Conservation (phyloP, 2,113 vertebrate genomes). For the Vulpes ferrilata region DNA sequence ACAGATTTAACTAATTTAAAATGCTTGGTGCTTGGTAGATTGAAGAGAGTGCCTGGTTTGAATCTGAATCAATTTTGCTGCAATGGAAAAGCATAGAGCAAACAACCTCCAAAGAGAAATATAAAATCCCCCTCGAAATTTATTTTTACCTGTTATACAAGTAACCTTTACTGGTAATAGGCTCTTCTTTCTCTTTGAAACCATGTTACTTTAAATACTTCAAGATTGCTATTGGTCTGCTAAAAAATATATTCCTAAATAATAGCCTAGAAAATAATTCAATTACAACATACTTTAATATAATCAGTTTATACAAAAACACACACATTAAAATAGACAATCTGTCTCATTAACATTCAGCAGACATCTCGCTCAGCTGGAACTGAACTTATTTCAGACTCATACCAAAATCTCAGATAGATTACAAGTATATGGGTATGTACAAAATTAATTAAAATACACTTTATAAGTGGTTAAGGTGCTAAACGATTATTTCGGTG, state of each 20-base stretch:
- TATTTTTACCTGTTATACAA: constrained; percentile 49
- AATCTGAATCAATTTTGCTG: not conserved
- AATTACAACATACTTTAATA: constrained; percentile 77
- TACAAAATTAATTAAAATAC: constrained; percentile 75
- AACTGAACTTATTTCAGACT: constrained; percentile 78
- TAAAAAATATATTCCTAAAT: constrained; percentile 73
- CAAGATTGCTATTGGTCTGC: constrained; percentile 39
- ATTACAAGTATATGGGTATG: constrained; percentile 69
- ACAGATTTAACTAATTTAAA: constrained; percentile 71
- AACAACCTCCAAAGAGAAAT: constrained; percentile 21
- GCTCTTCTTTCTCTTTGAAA: constrained; percentile 68
- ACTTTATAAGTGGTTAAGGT: constrained; percentile 68
- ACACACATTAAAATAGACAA: constrained; percentile 81
- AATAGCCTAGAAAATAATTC: constrained; percentile 80
- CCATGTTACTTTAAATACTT: constrained; percentile 67
- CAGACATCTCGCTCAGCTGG: constrained; percentile 74
- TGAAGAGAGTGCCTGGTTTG: not conserved
- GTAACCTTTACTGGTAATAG: constrained; percentile 10
- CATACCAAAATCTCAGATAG: constrained; percentile 74
- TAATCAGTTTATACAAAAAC: constrained; percentile 82
- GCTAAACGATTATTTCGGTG: constrained; percentile 74
- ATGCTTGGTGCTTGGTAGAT: constrained; percentile 54
- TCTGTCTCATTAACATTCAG: constrained; percentile 84
- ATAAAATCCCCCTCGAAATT: not conserved
- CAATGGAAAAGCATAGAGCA: not conserved